A percentile compares a stretch with the other conserved stretches of the same genome.
Evolutionary conservation across 64 coral and sea anemone species (phyloP).

Genomic region (Hydrozoanthus tunicans): DNA sequence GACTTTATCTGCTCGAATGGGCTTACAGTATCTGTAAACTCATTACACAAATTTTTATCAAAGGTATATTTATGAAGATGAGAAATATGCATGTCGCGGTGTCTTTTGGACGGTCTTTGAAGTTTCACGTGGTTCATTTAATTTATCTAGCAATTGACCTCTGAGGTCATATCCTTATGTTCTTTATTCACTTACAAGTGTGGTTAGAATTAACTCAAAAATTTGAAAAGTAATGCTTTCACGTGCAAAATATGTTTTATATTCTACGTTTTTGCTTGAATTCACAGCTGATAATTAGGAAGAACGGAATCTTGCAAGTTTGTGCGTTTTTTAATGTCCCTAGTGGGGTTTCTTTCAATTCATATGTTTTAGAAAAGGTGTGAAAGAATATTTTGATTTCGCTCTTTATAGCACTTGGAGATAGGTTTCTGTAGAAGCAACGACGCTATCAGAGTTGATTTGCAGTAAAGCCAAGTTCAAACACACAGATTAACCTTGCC

Average conservation of each 20-base stretch:
- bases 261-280: conserved; percentile 12
- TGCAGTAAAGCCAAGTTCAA: conserved; percentile 30
- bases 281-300: conserved; percentile 38
- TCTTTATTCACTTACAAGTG: background rate
- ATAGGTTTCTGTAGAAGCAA: background rate
- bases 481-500: background rate
- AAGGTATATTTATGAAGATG: no score
- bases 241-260: background rate
- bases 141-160: background rate
- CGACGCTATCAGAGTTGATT: conserved; percentile 24
- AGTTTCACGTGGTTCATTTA: background rate
- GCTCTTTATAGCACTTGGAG: background rate
- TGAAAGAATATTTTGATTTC: conserved; percentile 15
- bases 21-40: no score
- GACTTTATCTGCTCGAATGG: no score
- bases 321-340: background rate
- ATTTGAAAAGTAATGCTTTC: background rate
- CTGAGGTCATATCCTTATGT: background rate
- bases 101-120: no score
- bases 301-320: background rate
- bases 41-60: no score
- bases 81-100: no score
- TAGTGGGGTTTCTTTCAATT: background rate
- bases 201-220: background rate
- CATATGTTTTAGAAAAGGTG: conserved; percentile 29